Base-by-base conservation (phyloP, 2,113 vertebrate genomes). In the Emydocephalus ijimae region DNA sequence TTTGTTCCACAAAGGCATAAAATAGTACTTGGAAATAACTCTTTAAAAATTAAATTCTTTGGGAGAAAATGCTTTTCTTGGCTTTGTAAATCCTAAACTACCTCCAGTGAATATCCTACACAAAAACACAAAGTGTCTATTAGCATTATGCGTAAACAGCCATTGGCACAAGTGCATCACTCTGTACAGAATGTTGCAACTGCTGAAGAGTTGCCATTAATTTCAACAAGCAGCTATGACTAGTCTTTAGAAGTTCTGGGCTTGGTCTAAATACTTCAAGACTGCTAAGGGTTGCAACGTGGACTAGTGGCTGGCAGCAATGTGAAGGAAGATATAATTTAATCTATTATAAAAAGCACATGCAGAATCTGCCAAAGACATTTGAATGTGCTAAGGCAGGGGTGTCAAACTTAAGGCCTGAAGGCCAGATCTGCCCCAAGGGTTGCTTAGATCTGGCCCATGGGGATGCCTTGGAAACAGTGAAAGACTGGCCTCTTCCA, bases 21-120 rank as follows among this genome's bases (percentile, higher is more conserved):
- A 97, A 96, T 45, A 95, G 5, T 92, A 95, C 43, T 91, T 93
- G 91, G 88, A 88, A 96, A 95, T 48, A 74, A 5, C 91, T 95
- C 93, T 95, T 96, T 93, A 96, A 97, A 96, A 95, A 95, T 96
- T 96, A 15, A 95, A 94, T 97, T 96, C 89, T 95, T n/a, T 43
- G 45, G 94, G 95, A 85, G 89, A 59, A 90, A 2, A 93, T 20
- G 0, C 14, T 0, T 64, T 74, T 69, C 39, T 5, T 0, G 64
- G 95, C 93, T 92, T 94, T 94, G 34, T 50, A 95, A 95, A 94
- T 95, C 10, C 0, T 39, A 91, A 88, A 69, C 87, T 34, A 88
- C 20, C 1, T 93, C 91, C 52, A 48, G n/a, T 89, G 43, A 89
- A 91, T 61, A 85, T n/a, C 50, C 0, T 24, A 43, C 23, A n/a